A percentile compares a stretch with the other conserved stretches of the same genome.
These are phyloP conservation scores for Himalopsyche anomala DNA, from an alignment of 2,888 invertebrate genomes.

Conservation along the genomic window DNA sequence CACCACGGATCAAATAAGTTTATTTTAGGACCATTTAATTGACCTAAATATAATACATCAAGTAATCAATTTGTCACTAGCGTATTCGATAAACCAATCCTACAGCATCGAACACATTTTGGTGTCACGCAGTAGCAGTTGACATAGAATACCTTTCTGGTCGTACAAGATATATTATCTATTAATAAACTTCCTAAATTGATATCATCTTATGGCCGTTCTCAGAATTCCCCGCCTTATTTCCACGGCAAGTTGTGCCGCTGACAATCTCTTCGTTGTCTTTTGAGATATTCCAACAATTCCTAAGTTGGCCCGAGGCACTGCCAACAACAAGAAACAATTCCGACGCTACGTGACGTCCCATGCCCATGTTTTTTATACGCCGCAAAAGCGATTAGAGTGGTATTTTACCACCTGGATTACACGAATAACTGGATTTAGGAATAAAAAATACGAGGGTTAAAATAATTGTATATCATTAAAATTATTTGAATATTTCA, in stretches of 20 bases:
- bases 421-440: slow-evolving; percentile 26
- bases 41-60: too few relatives aligned
- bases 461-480: neutral
- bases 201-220: neutral
- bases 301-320: neutral
- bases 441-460: neutral
- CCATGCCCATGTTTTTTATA: neutral
- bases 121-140: too few relatives aligned
- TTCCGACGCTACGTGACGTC: slow-evolving; percentile 20
- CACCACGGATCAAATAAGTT: too few relatives aligned
- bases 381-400: slow-evolving; percentile 19
- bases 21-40: too few relatives aligned
- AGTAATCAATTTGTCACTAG: too few relatives aligned
- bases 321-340: slow-evolving; percentile 30
- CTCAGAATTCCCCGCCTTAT: neutral
- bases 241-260: neutral
- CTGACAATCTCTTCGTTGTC: neutral
- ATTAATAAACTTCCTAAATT: neutral
- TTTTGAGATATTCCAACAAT: slow-evolving; percentile 12
- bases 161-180: too few relatives aligned
- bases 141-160: too few relatives aligned
- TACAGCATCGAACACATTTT: too few relatives aligned
- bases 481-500: too few relatives aligned
- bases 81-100: too few relatives aligned
- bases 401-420: slow-evolving; percentile 22